A percentile compares a stretch with the other conserved stretches of the same genome.
Evolutionary conservation across 2,797 vertebrate genomes (phyloP).

Genomic region (Trachops cirrhosus): DNA sequence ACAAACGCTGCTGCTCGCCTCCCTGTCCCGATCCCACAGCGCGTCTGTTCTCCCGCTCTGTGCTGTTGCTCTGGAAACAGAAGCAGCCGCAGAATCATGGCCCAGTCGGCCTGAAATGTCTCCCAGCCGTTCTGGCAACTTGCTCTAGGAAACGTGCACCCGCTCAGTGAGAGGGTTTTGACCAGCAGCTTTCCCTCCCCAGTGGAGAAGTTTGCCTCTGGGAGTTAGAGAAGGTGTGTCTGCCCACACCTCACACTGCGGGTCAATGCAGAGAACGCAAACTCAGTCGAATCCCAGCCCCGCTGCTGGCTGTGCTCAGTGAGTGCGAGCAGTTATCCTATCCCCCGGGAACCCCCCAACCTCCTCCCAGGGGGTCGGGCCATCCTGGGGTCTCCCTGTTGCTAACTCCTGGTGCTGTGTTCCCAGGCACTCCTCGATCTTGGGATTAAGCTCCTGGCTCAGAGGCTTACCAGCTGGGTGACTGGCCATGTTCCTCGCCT

Average conservation of each 20-base stretch:
- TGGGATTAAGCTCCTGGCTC: background rate
- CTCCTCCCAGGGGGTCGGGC: fast-evolving
- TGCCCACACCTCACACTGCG: background rate
- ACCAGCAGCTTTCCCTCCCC: background rate
- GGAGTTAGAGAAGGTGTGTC: background rate
- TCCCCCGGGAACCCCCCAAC: fast-evolving
- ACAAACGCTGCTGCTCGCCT: slow-evolving; percentile 23
- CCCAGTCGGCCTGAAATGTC: background rate
- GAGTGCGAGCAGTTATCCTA: fast-evolving
- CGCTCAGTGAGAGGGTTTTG: background rate
- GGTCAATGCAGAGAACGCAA: background rate
- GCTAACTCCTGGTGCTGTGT: background rate
- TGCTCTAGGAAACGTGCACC: background rate
- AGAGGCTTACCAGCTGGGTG: background rate
- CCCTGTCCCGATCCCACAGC: background rate
- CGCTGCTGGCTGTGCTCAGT: background rate
- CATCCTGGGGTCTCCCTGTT: fast-evolving
- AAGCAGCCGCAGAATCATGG: background rate
- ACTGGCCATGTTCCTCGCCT: background rate
- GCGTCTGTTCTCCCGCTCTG: background rate
- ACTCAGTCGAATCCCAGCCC: background rate
- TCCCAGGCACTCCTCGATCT: background rate
- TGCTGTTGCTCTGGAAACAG: slow-evolving; percentile 39
- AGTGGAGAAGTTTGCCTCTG: background rate
- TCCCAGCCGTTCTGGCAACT: background rate